A percentile compares a stretch with the other conserved stretches of the same genome.
These are phyloP conservation scores for Synergus umbraculus DNA, from an alignment of 2,888 invertebrate species.

Conservation along the genomic window DNA sequence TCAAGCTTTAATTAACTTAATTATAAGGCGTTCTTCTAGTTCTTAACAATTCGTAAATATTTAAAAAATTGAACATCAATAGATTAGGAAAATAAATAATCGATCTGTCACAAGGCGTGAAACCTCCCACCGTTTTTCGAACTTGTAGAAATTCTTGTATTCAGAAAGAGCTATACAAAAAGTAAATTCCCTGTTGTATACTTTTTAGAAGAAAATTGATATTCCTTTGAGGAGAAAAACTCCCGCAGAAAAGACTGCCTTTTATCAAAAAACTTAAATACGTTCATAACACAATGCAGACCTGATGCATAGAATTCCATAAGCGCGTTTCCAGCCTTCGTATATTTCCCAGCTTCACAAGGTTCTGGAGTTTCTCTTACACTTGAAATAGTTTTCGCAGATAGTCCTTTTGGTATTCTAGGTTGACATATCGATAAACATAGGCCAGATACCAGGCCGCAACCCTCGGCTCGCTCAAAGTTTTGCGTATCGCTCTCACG, in stretches of 20 bases:
- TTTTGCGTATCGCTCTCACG: conserved; percentile 59
- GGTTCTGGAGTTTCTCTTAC: conserved; percentile 17
- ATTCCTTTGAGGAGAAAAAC: background rate
- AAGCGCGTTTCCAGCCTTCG: background rate
- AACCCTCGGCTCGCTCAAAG: conserved; percentile 47
- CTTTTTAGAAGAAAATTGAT: too few species aligned
- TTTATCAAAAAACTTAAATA: background rate
- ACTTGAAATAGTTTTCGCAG: conserved; percentile 31
- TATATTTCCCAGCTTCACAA: background rate
- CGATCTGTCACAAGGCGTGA: too few species aligned
- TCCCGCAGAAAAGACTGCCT: background rate
- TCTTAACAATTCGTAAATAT: background rate
- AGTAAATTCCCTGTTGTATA: too few species aligned
- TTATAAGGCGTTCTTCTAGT: background rate
- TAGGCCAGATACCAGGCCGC: conserved; percentile 25
- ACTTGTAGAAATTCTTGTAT: too few species aligned
- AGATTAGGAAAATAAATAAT: too few species aligned
- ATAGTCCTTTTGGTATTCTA: conserved; percentile 34
- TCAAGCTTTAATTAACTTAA: background rate
- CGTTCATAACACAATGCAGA: background rate
- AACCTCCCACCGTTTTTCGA: too few species aligned
- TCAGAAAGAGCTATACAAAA: too few species aligned
- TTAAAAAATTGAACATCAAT: too few species aligned
- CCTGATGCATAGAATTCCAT: background rate
- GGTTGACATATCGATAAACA: conserved; percentile 40